Percentiles rank a stretch among this genome's conserved stretches.
Evolutionary conservation across 30 jellyfish, hydroid and myxozoan genomes (phyloP).

Genomic region (Aurelia aurita): DNA sequence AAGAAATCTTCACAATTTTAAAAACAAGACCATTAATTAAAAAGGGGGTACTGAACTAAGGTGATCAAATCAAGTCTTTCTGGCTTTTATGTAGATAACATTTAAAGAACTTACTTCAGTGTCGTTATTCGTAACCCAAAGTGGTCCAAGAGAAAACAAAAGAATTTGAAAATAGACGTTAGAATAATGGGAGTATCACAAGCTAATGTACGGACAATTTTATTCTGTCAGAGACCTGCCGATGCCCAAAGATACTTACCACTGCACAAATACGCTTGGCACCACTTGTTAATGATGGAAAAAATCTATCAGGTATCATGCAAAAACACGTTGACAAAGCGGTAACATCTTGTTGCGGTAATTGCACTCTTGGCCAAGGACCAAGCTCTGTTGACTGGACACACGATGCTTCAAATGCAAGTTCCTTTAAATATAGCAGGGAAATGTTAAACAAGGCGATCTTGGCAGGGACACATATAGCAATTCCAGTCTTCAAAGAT

Average conservation of each 20-base stretch:
- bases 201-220: background rate
- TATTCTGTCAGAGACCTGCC: conserved; percentile 22
- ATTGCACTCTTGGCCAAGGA: conserved; percentile 71
- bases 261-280: conserved; percentile 8
- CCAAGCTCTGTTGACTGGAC: conserved; percentile 56
- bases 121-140: too few species aligned
- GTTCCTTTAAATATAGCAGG: conserved; percentile 22
- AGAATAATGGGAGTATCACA: too few species aligned
- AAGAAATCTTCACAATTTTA: too few species aligned
- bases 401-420: conserved; percentile 36
- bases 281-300: conserved; percentile 14
- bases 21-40: too few species aligned
- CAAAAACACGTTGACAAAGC: conserved; percentile 14
- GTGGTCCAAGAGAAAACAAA: too few species aligned
- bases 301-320: background rate
- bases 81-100: too few species aligned
- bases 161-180: too few species aligned
- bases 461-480: conserved; percentile 51
- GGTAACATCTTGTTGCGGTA: conserved; percentile 29
- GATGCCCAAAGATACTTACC: conserved; percentile 21
- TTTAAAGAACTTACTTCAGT: too few species aligned
- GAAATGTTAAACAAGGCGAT: conserved; percentile 5
- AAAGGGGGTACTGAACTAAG: too few species aligned
- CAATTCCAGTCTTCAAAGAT: conserved; percentile 37
- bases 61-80: too few species aligned